phyloP scores from a whole-genome alignment of 2,797 vertebrate species.

The Hapalemur alaotrensis region DNA sequence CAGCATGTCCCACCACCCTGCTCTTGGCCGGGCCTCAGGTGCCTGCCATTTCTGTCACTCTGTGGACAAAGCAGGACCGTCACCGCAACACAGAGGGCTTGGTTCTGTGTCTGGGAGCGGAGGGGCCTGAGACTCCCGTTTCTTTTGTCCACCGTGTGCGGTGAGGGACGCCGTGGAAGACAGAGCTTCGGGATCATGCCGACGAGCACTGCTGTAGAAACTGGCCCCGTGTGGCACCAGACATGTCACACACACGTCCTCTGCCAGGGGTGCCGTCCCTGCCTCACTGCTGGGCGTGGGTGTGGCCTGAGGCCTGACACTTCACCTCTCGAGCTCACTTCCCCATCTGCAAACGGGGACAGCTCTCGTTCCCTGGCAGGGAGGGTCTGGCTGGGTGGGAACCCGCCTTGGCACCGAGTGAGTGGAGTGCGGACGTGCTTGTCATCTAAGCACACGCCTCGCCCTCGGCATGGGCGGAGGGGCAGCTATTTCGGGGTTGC shows the following conservation, averaged over 20 bases:
- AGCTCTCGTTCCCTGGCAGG: fast-evolving
- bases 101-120: background rate
- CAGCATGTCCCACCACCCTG: fast-evolving
- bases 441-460: fast-evolving
- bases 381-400: background rate
- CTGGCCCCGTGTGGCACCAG: fast-evolving
- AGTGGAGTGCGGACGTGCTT: background rate
- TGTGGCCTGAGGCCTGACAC: background rate
- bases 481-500: background rate
- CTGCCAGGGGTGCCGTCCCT: background rate
- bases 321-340: background rate
- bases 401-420: fast-evolving
- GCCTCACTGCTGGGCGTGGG: background rate
- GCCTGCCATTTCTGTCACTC: background rate
- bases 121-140: background rate
- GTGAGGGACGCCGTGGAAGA: background rate
- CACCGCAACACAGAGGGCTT: fast-evolving
- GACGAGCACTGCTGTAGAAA: fast-evolving
- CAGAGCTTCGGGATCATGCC: fast-evolving
- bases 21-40: background rate
- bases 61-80: background rate
- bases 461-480: background rate
- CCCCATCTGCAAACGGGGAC: background rate
- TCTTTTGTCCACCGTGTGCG: background rate
- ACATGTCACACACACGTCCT: fast-evolving